phyloP scores from a whole-genome alignment of 2,888 invertebrate genomes.

The Lasioglossum zephyrum region DNA sequence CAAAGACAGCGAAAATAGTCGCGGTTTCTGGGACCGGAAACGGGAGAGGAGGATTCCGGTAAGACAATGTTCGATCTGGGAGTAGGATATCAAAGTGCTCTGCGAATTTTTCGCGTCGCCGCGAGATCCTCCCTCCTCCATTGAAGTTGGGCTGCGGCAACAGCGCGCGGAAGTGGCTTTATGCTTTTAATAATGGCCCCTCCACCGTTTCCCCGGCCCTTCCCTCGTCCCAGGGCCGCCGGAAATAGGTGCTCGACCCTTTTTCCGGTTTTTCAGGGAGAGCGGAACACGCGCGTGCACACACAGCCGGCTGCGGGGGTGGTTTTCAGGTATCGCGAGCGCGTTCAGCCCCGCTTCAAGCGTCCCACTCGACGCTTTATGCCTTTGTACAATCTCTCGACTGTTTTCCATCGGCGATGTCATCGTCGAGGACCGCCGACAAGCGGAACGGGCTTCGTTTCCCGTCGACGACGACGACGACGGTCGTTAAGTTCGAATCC shows the following conservation, averaged over 20 bases:
- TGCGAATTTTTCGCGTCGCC: background rate
- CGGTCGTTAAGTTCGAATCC: conserved; percentile 56
- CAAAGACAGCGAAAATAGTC: background rate
- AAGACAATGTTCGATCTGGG: conserved; percentile 8
- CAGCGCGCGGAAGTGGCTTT: conserved; percentile 67
- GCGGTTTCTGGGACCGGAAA: background rate
- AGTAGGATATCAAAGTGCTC: background rate
- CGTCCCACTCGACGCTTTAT: conserved; percentile 44
- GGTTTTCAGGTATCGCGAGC: conserved; percentile 21
- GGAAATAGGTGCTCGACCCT: conserved; percentile 72
- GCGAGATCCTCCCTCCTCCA: conserved; percentile 47
- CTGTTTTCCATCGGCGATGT: conserved; percentile 37
- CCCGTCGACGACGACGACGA: conserved; percentile 10
- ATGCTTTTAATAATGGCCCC: conserved; percentile 70
- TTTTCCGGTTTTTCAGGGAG: conserved; percentile 62
- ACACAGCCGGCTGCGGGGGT: conserved; percentile 23
- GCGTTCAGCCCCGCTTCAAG: conserved; percentile 25
- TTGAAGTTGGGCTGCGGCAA: conserved; percentile 51
- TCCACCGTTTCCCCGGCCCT: background rate
- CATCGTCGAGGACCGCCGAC: conserved; percentile 19
- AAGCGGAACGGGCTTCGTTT: conserved; percentile 7
- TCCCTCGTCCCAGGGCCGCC: conserved; percentile 27
- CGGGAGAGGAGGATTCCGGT: background rate
- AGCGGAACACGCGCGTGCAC: conserved; percentile 31
- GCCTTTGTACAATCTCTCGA: conserved; percentile 53